Conservation (phyloP, 2,113 vertebrate genomes). For the Recurvirostra avosetta region DNA sequence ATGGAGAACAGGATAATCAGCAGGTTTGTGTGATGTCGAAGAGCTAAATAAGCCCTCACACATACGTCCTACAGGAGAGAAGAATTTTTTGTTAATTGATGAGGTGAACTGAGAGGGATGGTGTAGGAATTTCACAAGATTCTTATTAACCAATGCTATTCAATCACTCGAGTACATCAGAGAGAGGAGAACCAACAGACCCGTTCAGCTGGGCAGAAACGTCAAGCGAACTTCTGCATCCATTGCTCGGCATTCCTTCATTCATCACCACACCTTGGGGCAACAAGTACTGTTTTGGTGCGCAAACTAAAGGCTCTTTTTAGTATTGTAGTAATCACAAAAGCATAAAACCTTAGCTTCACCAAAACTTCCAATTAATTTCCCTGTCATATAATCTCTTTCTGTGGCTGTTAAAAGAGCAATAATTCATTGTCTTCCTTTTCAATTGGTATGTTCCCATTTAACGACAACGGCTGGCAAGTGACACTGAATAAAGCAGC, state of each 20-base stretch:
- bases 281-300: neutral
- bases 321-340: neutral
- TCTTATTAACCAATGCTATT: neutral
- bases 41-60: conserved; percentile 92
- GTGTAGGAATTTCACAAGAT: neutral
- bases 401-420: neutral
- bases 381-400: neutral
- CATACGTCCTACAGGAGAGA: conserved; percentile 82
- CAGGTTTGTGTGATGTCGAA: conserved; percentile 95
- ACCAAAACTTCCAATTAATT: neutral
- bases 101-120: neutral
- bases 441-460: neutral
- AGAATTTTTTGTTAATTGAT: neutral
- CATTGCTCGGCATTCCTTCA: neutral
- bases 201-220: accelerated
- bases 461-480: neutral
- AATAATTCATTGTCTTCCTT: neutral
- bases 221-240: neutral
- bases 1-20: conserved; percentile 98
- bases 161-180: accelerated
- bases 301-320: neutral
- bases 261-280: neutral
- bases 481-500: neutral
- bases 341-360: neutral
- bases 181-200: neutral